Evolutionary conservation across 2,113 vertebrate species (phyloP), one percentile per base, ranked within the genome.

Genomic region (Cinclus mexicanus): DNA sequence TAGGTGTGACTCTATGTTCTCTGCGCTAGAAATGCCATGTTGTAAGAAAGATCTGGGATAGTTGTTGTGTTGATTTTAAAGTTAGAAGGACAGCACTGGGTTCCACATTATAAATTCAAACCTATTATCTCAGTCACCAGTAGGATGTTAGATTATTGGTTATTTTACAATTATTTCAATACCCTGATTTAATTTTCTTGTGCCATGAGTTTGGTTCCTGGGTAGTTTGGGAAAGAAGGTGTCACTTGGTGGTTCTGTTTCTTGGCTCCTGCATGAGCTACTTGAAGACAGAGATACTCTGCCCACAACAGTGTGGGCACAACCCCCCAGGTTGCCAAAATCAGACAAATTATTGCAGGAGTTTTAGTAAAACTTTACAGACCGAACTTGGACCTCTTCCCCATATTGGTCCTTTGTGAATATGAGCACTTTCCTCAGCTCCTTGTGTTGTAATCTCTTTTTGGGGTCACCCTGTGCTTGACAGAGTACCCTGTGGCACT

Each of bases 111-210:
- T 49, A 42, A 37, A 76, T 79, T 75, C 41, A 87, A 78, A 77
- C 74, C 52, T 94, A 65, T 95, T 94, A 95, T 65, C 94, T 97
- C 85, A 75, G 72, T 82, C 91, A 56, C 71, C 92, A 23, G 22
- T 33, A 72, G 7, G 8, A 63, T 75, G 53, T 81, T 90, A 85
- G 52, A 59, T 74, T 33, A 50, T 76, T 70, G 22, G 22, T 87
- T 78, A 23, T 68, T 90, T 95, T 50, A 29, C 35, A 55, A 23
- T 3, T 0, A 11, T 64, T 76, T 47, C 49, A 29, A 3, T 60
- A 7, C 35, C 50, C 50, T 29, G 31, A 65, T 87, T 57, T 89
- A 14, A 63, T 92, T 70, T 84, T 53, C 42, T 56, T 8, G 33
- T 91, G 88, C 83, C 67, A 19, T 14, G 33, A 10, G 14, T 57